Evolutionary conservation across 2,797 vertebrate species (phyloP), one percentile per base, ranked within the genome.

Genomic region (Premnoplex brunnescens): DNA sequence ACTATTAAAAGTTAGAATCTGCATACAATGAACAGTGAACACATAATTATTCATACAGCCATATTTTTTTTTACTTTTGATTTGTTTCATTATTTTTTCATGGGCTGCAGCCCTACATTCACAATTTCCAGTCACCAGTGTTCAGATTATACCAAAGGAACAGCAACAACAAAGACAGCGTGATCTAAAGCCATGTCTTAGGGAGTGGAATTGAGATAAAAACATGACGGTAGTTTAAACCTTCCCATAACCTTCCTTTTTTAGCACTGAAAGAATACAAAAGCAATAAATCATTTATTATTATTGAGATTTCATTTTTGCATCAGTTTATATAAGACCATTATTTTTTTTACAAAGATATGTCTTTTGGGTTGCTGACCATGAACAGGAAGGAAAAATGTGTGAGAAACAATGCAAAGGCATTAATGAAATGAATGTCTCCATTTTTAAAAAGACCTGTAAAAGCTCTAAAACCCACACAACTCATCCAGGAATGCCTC

Each of bases 381-480:
- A 20, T 4, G 4, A 51, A 60, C 3, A 34, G 13, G 21, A 72
- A 80, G 12, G 22, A 74, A 69, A 91, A 81, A 24, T 24, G 1
- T 9, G 6, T 52, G 37, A 73, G 10, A 17, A 83, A 48, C 32
- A 77, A 30, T 59, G 6, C 11, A 55, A 73, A 60, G 36, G 20
- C 28, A 77, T 36, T 22, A 1, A 73, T 17, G 11, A 4, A 72
- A 58, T 43, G 43, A 32, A 32, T 37, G 13, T 55, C 28, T n/a
- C 1, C 1, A 21, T 36, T 72, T 63, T 30, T 39, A 26, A 2
- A 85, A 66, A 56, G 19, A 49, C 8, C 5, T 4, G 34, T 69
- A 73, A 7, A 67, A 60, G 44, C 4, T 7, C 16, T 32, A 43
- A 63, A 39, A 3, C 0, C 0, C 2, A 5, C 23, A 22, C 5